phyloP scores from a whole-genome alignment of 2,113 vertebrate genomes.

The Hymenochirus boettgeri region DNA sequence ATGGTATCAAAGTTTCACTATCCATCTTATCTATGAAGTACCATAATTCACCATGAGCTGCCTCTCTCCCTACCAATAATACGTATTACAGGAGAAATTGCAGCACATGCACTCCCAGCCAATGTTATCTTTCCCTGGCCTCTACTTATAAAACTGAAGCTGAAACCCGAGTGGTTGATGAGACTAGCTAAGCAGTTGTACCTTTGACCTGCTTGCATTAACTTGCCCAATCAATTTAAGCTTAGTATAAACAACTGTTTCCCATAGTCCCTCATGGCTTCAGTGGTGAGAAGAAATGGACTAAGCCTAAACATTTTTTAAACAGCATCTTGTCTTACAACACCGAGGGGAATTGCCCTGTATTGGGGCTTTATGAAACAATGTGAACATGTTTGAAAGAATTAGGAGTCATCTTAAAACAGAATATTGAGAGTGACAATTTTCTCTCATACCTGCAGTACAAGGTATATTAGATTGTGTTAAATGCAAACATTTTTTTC shows the following conservation, averaged over 20 bases:
- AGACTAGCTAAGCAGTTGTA: slow-evolving; percentile 82
- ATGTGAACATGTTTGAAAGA: slow-evolving; percentile 79
- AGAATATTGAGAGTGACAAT: slow-evolving; percentile 74
- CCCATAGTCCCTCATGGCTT: slow-evolving; percentile 73
- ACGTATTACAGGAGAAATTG: slow-evolving; percentile 64
- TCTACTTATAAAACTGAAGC: slow-evolving; percentile 72
- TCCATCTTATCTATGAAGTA: slow-evolving; percentile 58
- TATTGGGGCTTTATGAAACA: slow-evolving; percentile 77
- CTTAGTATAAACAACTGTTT: slow-evolving; percentile 80
- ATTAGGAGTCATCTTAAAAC: slow-evolving; percentile 73
- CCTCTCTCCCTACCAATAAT: slow-evolving; percentile 68
- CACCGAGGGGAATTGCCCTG: slow-evolving; percentile 74
- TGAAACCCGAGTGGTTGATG: slow-evolving; percentile 81
- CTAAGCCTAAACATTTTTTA: slow-evolving; percentile 78
- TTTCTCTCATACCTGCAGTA: slow-evolving; percentile 61
- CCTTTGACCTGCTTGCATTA: slow-evolving; percentile 80
- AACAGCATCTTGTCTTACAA: slow-evolving; percentile 83
- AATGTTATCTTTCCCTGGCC: slow-evolving; percentile 74
- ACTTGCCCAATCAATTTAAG: slow-evolving; percentile 82
- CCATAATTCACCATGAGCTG: slow-evolving; percentile 64
- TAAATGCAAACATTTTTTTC: slow-evolving; percentile 46
- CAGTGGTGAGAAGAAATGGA: slow-evolving; percentile 72
- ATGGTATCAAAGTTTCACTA: slow-evolving; percentile 60
- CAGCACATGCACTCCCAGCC: slow-evolving; percentile 63
- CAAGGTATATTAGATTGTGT: slow-evolving; percentile 1